Base-by-base conservation (phyloP, 1,140 invertebrate species). In the Solen grandis region DNA sequence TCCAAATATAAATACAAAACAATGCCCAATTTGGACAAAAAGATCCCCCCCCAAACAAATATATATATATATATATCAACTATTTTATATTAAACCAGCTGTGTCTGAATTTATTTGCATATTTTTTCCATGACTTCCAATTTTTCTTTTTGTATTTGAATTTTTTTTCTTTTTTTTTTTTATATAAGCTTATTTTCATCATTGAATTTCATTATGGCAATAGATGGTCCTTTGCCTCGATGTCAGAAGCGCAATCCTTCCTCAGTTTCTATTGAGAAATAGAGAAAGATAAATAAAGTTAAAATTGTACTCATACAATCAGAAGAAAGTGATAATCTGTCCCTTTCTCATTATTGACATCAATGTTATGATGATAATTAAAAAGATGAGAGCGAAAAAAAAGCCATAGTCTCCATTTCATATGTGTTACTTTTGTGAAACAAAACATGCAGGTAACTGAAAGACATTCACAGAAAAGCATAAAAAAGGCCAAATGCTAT, bases 191-290 rank as follows among this genome's bases (percentile, higher is more conserved):
- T n/a, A n/a, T n/a, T n/a, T n/a, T n/a, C n/a, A n/a, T n/a, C n/a
- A n/a, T 66, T 41, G 62, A 35, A 41, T 27, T 55, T 70, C 27
- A 10, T 57, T 22, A 76, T 76, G 74, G 74, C 74, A 76, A 76
- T 25, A 65, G 74, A 66, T 76, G 74, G 74, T 76, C 33, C 50
- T 41, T 41, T 76, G 74, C 74, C 60, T n/a, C n/a, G n/a, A n/a
- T 62, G 74, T 66, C n/a, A n/a, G 74, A 63, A 36, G 74, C 16
- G 31, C 25, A 16, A 60, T 60, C 60, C 74, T 76, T 76, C 74
- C 74, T 76, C 74, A 76, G 74, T 76, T 76, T 76, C 74, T 76
- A 76, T 41, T 41, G 46, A 76, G 74, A 76, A 76, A 76, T 60
- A 66, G 74, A 76, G 74, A 76, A 76, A 76, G 74, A 72, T 16